Evolutionary conservation across 2,888 invertebrate species (phyloP), one percentile per base, ranked within the genome.

Genomic region (Adelphocoris suturalis): DNA sequence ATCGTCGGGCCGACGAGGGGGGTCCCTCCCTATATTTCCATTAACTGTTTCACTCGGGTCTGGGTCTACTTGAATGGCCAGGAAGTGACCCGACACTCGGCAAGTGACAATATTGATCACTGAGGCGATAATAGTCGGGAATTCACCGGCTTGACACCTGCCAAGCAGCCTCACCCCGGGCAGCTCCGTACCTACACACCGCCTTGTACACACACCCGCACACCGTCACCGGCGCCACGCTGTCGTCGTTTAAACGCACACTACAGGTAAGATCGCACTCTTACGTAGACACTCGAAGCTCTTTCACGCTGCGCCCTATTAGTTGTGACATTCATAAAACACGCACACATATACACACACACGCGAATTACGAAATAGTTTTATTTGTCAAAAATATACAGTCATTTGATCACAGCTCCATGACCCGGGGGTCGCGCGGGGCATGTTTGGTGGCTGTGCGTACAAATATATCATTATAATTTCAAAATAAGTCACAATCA

Each of bases 1-100:
- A 68, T 68, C 27, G 23, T 68, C 23, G 68, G 68, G 68, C 1
- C 23, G 68, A 14, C 5, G 52, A 2, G 23, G 68, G 13, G 23
- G 68, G 68, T 68, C n/a, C 61, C 27, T 16, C 68, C 19, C 23
- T 13, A 68, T 68, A 68, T 68, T 68, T 68, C 68, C 68, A 68
- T 68, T 68, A 68, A 68, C 68, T 23, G 68, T 68, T 68, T 68
- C 68, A 68, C 23, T 68, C 23, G 68, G 68, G 23, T 68, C 23
- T 19, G 68, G 61, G n/a, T 61, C 61, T 61, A 61, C 68, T 68
- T 68, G 68, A 68, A 68, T 68, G 68, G 23, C 68, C 68, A 68
- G 68, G 68, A 68, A 68, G 68, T 68, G 68, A 68, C 68, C 68
- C 68, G 68, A 68, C 68, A 68, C 68, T 68, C 68, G 23, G 68